Evolutionary conservation across 2,888 invertebrate species (phyloP).

Genomic region (Ophion ellenae): DNA sequence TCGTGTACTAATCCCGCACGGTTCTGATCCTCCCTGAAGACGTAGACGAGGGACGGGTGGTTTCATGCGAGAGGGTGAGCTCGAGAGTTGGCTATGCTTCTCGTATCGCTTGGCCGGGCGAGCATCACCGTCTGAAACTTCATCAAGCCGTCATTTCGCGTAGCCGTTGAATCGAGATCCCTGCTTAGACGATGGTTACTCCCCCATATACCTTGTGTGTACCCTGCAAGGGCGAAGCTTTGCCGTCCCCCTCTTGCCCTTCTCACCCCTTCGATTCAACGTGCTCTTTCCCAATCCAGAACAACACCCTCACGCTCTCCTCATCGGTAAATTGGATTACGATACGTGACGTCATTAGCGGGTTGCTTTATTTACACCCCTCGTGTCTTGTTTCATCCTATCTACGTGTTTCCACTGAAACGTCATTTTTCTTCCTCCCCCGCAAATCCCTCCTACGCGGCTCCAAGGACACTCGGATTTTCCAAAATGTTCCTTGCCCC

Average conservation of each 20-base stretch:
- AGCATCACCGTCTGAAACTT: conserved; percentile 79
- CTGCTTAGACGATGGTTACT: conserved; percentile 68
- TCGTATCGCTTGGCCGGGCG: conserved; percentile 67
- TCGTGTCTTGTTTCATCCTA: conserved; percentile 49
- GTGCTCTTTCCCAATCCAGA: conserved; percentile 81
- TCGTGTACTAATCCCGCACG: conserved; percentile 80
- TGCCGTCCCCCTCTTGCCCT: conserved; percentile 73
- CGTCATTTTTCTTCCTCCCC: conserved; percentile 7
- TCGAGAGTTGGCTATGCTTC: conserved; percentile 41
- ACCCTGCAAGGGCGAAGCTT: conserved; percentile 66
- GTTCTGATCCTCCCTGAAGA: conserved; percentile 73
- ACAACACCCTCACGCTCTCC: conserved; percentile 79
- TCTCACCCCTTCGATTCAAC: conserved; percentile 62
- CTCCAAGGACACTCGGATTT: background rate
- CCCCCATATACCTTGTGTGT: conserved; percentile 44
- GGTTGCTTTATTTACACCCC: conserved; percentile 78
- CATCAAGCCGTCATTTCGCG: conserved; percentile 82
- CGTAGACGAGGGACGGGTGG: conserved; percentile 1
- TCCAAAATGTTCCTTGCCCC: background rate
- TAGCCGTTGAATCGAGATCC: conserved; percentile 75
- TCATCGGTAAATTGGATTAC: conserved; percentile 82
- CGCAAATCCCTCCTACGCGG: background rate
- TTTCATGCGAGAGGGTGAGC: background rate
- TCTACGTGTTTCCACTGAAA: conserved; percentile 39
- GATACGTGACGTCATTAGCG: conserved; percentile 83